Percentiles rank a stretch among this genome's conserved stretches.
Conservation (phyloP, 2,113 vertebrate species). For the Ranitomeya variabilis region DNA sequence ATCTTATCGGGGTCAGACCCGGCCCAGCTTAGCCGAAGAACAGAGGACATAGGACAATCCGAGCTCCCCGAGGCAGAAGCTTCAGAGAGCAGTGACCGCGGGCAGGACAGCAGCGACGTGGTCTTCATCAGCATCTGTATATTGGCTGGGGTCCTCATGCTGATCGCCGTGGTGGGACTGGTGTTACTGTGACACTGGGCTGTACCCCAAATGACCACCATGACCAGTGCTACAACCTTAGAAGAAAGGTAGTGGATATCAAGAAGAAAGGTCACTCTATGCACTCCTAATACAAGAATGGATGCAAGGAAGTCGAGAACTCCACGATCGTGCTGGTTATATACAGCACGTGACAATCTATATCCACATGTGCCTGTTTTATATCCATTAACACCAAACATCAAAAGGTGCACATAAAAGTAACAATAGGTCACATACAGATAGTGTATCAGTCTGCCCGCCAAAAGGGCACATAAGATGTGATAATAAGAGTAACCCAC, state of each 20-base stretch:
- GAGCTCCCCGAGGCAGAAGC: conserved; percentile 48
- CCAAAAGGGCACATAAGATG: neutral
- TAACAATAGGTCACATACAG: neutral
- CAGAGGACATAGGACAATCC: conserved; percentile 73
- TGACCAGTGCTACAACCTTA: neutral
- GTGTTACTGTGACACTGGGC: conserved; percentile 80
- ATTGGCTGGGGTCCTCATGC: conserved; percentile 92
- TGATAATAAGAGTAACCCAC: neutral
- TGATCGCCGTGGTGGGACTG: conserved; percentile 89
- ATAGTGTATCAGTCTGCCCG: neutral
- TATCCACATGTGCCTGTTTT: neutral
- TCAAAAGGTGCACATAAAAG: neutral
- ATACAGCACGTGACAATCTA: neutral
- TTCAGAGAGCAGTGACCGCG: conserved; percentile 40
- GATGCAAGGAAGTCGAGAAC: neutral
- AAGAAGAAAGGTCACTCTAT: neutral
- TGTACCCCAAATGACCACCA: neutral
- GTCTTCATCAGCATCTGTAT: conserved; percentile 95
- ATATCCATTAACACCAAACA: neutral
- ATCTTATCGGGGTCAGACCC: conserved; percentile 80
- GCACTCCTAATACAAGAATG: neutral
- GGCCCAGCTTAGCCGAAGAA: conserved; percentile 71
- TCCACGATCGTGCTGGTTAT: neutral
- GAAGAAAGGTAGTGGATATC: too few relatives aligned
- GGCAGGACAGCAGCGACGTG: conserved; percentile 89